These are phyloP conservation scores for Eulemur coronatus DNA, from an alignment of 2,797 vertebrate genomes.

Conservation along the genomic window DNA sequence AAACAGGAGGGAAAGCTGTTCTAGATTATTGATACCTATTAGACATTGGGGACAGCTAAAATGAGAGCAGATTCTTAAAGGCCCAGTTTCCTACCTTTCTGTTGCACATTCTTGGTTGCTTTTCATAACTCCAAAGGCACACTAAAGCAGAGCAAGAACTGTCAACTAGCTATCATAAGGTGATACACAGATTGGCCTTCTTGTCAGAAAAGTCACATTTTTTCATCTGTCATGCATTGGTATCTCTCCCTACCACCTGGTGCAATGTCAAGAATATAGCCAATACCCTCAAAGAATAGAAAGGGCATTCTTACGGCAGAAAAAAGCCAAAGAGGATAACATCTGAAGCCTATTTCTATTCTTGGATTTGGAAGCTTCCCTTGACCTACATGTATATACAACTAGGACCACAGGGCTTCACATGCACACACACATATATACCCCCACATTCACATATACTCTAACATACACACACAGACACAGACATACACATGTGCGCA, in stretches of 20 bases:
- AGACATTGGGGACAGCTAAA: neutral
- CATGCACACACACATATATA: neutral
- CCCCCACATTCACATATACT: neutral
- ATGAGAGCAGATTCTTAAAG: constrained; percentile 9
- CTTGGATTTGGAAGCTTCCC: neutral
- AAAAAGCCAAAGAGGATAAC: neutral
- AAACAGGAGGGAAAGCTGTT: neutral
- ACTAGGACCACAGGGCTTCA: neutral
- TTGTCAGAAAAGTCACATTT: neutral
- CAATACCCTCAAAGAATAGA: neutral
- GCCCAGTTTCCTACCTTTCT: neutral
- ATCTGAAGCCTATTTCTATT: neutral
- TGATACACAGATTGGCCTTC: neutral
- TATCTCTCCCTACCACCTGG: neutral
- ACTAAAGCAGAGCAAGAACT: neutral
- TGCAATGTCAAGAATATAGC: neutral
- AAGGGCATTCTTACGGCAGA: neutral
- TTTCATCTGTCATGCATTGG: neutral
- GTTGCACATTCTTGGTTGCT: neutral
- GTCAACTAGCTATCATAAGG: neutral
- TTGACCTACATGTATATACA: neutral
- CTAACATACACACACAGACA: neutral
- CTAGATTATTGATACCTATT: neutral
- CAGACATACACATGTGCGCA: neutral
- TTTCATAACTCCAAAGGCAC: constrained; percentile 26